Conservation (phyloP, 2,113 vertebrate species). For the Hippoglossus stenolepis region DNA sequence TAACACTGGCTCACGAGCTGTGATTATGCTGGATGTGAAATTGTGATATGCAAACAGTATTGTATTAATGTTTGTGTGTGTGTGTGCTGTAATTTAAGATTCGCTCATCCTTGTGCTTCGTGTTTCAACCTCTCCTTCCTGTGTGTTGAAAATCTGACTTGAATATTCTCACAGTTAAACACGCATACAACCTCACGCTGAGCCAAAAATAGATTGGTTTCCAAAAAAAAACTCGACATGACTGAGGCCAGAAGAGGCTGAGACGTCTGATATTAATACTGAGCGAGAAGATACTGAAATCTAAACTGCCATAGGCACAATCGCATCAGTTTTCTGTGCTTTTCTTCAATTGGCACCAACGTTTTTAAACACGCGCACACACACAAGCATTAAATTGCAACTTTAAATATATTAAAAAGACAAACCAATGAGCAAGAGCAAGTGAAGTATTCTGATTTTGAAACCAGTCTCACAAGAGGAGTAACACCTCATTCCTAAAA, state of each 20-base stretch:
- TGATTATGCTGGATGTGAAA: too few relatives aligned
- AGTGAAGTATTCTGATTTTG: not conserved
- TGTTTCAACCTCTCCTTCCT: not conserved
- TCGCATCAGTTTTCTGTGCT: too few relatives aligned
- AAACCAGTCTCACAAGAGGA: slow-evolving; percentile 7
- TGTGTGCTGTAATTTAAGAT: too few relatives aligned
- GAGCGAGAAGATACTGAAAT: too few relatives aligned
- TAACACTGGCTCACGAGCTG: too few relatives aligned
- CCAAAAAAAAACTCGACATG: not conserved
- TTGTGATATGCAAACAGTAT: too few relatives aligned
- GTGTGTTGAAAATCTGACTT: not conserved
- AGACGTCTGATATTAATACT: not conserved
- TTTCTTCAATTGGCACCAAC: not conserved
- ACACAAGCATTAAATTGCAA: not conserved
- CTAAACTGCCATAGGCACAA: too few relatives aligned
- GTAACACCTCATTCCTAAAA: slow-evolving; percentile 11
- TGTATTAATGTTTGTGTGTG: too few relatives aligned
- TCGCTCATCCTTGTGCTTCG: too few relatives aligned
- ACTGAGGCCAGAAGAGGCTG: slow-evolving; percentile 7
- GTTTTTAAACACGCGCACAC: not conserved
- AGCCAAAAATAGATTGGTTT: slow-evolving; percentile 20
- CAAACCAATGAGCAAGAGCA: not conserved
- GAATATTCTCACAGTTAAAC: not conserved
- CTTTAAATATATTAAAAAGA: not conserved
- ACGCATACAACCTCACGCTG: not conserved